Evolutionary conservation across 2,113 vertebrate genomes (phyloP), one percentile per base, ranked within the genome.

Genomic region (Cynocephalus volans): DNA sequence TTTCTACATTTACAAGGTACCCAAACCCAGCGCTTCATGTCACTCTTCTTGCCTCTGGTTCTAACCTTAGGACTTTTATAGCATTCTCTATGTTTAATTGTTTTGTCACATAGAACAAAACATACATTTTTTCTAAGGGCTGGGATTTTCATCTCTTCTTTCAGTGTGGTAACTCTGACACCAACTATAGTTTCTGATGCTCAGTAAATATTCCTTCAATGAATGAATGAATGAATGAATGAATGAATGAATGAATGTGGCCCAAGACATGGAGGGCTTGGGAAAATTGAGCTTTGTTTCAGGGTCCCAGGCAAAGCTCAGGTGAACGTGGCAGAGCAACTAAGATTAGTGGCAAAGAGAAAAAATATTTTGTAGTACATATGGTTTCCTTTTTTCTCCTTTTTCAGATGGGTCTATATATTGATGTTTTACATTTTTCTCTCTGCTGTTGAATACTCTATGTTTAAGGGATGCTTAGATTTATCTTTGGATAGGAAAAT

Each of bases 1-100:
- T 65, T 76, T 41, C 15, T 1, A 4, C 13, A 11, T 8, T 1
- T 10, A n/a, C 33, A 24, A 6, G 21, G 1, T 1, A 13, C 41
- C 13, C 62, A 58, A 31, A 17, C 15, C 12, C 56, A 70, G 4
- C 8, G 3, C n/a, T 26, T 73, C 48, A 87, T 36, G 3, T 33
- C 8, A 3, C 5, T 50, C 21, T 50, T 41, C 54, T 52, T 17
- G 5, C n/a, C 21, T 83, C 28, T 23, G 21, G 19, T 58, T 31
- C 24, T 41, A 41, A 3, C 41, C 41, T 83, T 41, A 79, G 36
- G 31, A 45, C 4, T 18, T 36, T 62, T 2, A 21, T 0, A n/a
- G 15, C 26, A 15, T 58, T 76, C 26, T 52, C 19, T 48, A 6
- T 5, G 33, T 33, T 90, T 72, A 84, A 4, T 8, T 50, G 41